Percentiles rank a stretch among this genome's conserved stretches.
phyloP scores from a whole-genome alignment of 2,113 vertebrate species.

The Petromus typicus region DNA sequence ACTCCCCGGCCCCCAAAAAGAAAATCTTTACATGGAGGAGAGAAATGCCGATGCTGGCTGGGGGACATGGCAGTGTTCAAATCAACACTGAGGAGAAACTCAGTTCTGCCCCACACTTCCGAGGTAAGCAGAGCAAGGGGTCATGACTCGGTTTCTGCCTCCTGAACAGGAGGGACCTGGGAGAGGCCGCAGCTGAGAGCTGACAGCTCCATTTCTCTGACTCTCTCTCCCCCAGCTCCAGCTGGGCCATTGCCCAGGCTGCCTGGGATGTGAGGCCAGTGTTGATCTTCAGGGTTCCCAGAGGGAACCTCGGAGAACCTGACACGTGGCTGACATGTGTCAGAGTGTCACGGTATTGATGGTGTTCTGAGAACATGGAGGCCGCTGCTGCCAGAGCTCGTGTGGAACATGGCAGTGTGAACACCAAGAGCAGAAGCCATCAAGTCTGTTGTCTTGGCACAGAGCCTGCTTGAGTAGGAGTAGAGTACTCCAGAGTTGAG shows the following conservation, averaged over 20 bases:
- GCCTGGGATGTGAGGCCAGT: not conserved
- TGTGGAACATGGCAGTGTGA: not conserved
- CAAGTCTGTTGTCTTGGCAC: not conserved
- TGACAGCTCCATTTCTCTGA: not conserved
- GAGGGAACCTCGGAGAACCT: constrained; percentile 11
- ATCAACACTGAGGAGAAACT: not conserved
- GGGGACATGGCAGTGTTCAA: not conserved
- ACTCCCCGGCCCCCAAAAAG: too few relatives aligned
- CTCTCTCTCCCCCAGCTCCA: accelerated
- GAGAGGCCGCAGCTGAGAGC: not conserved
- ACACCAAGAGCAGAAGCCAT: not conserved
- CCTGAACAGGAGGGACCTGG: not conserved
- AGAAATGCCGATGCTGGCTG: not conserved
- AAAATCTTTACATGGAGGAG: not conserved
- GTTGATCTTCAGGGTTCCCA: not conserved
- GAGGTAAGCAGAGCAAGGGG: not conserved
- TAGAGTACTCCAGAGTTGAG: not conserved
- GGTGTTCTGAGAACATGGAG: constrained; percentile 10
- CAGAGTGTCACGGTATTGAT: not conserved
- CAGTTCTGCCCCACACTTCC: not conserved
- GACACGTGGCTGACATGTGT: constrained; percentile 3
- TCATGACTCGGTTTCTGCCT: not conserved
- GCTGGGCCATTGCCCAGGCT: not conserved
- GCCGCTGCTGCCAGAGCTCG: not conserved
- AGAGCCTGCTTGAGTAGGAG: not conserved